Conservation (phyloP, 2,113 vertebrate species). For the Myxocyprinus asiaticus region DNA sequence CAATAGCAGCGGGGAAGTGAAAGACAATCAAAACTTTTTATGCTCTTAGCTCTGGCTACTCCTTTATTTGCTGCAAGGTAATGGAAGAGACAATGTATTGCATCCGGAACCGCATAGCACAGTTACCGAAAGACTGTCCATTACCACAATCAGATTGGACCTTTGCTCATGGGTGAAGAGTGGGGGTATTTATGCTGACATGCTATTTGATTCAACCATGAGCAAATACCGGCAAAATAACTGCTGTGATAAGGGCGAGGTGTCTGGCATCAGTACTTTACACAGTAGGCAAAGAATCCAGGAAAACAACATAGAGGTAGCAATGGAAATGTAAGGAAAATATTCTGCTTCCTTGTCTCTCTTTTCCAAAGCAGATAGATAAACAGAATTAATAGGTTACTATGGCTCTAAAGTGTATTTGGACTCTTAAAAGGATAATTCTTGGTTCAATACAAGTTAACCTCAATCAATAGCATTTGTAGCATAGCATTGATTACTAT, state of each 20-base stretch:
- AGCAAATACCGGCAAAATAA: neutral
- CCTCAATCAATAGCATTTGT: too few species aligned
- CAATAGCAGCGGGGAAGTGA: slow-evolving; percentile 50
- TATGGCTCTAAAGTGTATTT: too few species aligned
- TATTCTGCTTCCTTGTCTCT: too few species aligned
- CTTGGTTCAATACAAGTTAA: too few species aligned
- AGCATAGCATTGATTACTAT: too few species aligned
- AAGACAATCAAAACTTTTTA: slow-evolving; percentile 47
- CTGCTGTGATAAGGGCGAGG: neutral
- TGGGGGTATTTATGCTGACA: slow-evolving; percentile 16
- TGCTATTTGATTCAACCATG: slow-evolving; percentile 2
- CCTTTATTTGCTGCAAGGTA: slow-evolving; percentile 28
- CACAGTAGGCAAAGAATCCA: too few species aligned
- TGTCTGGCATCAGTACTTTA: neutral
- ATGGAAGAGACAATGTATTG: slow-evolving; percentile 12
- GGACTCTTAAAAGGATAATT: too few species aligned
- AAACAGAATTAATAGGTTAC: too few species aligned
- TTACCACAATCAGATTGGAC: slow-evolving; percentile 16
- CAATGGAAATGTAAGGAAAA: too few species aligned
- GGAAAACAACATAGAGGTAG: too few species aligned
- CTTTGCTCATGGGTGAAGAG: neutral
- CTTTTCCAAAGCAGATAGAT: too few species aligned
- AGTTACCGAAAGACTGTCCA: slow-evolving; percentile 9
- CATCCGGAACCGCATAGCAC: neutral
- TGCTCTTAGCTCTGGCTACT: slow-evolving; percentile 30